These are phyloP conservation scores for Anagyrus pseudococci DNA, from an alignment of 2,888 invertebrate species.

Conservation along the genomic window DNA sequence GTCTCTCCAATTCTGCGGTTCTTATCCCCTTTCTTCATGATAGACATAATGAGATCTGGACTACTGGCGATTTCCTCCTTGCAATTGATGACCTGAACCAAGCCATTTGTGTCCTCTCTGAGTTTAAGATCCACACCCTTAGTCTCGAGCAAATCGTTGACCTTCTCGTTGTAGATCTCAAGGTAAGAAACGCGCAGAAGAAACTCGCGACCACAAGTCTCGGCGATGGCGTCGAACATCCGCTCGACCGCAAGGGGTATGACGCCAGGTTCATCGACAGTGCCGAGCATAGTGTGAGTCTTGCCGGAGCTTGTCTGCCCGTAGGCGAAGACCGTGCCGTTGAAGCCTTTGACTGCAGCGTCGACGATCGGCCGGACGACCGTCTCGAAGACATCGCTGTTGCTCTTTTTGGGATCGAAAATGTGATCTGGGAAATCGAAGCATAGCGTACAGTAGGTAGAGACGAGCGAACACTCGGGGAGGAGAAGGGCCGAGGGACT, in stretches of 20 bases:
- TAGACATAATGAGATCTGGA: conserved; percentile 68
- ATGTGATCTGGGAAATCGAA: conserved; percentile 71
- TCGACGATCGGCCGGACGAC: conserved; percentile 77
- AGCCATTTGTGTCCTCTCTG: conserved; percentile 69
- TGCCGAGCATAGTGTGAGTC: conserved; percentile 85
- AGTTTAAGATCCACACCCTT: conserved; percentile 70
- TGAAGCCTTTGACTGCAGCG: conserved; percentile 76
- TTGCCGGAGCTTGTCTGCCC: conserved; percentile 92
- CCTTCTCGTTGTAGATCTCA: conserved; percentile 88
- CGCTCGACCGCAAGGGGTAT: conserved; percentile 75
- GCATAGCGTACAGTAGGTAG: background rate
- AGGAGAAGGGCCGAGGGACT: background rate
- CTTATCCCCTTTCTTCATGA: conserved; percentile 71
- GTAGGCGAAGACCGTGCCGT: conserved; percentile 90
- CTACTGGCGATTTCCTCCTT: conserved; percentile 71
- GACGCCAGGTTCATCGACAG: conserved; percentile 73
- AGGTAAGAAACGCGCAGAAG: conserved; percentile 83
- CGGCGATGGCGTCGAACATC: conserved; percentile 73
- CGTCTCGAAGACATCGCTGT: conserved; percentile 70
- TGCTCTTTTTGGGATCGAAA: conserved; percentile 69
- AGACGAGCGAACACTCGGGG: background rate
- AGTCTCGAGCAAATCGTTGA: conserved; percentile 77
- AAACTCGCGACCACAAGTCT: conserved; percentile 73
- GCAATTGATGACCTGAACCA: conserved; percentile 69
- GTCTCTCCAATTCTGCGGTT: conserved; percentile 80